These are phyloP conservation scores for Orchesella cincta DNA, from an alignment of 1,140 invertebrate species.

Conservation along the genomic window DNA sequence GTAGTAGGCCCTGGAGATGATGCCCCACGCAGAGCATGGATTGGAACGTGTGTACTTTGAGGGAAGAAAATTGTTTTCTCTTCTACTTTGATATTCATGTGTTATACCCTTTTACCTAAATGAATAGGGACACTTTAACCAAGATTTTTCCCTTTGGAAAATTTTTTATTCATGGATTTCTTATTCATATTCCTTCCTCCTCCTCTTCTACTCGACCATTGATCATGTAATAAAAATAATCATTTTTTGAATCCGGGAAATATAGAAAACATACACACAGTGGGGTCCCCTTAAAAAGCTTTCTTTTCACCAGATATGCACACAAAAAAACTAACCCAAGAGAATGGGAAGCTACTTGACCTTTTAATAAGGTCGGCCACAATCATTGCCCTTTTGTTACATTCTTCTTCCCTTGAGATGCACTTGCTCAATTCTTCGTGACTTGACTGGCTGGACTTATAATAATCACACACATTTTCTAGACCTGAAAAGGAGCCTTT, in stretches of 20 bases:
- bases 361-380: conserved; percentile 49
- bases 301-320: not conserved
- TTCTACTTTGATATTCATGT: not conserved
- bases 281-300: conserved; percentile 29
- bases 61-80: not conserved
- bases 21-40: conserved; percentile 10
- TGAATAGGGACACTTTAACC: not conserved
- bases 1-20: not conserved
- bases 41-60: conserved; percentile 14
- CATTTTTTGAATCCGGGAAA: conserved; percentile 10
- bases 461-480: conserved; percentile 19
- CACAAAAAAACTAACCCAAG: not conserved
- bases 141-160: too few relatives aligned
- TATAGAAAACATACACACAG: conserved; percentile 48
- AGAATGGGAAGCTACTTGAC: conserved; percentile 41
- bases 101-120: conserved; percentile 4
- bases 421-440: not conserved
- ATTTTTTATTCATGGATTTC: too few relatives aligned
- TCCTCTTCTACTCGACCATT: not conserved
- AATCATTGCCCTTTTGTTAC: conserved; percentile 26
- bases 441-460: not conserved
- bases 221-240: not conserved
- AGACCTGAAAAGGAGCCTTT: not conserved
- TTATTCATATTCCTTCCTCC: not conserved
- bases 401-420: not conserved